phyloP scores from a whole-genome alignment of 1,140 invertebrate species.

The Drosophila punjabiensis region DNA sequence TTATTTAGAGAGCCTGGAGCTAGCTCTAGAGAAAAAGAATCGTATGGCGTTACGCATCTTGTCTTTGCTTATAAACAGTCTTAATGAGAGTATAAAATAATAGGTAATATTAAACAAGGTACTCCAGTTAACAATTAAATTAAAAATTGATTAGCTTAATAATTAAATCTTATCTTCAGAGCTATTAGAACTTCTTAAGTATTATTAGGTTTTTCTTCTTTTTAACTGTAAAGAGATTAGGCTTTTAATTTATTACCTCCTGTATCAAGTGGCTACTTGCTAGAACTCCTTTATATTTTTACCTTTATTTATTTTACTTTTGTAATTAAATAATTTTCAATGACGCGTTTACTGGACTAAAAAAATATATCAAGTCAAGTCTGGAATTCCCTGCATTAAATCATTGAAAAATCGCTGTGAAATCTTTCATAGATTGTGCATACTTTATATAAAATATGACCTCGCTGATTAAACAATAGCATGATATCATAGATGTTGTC shows the following conservation, averaged over 20 bases:
- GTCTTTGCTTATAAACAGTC: neutral
- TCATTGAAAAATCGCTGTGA: neutral
- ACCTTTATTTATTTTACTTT: neutral
- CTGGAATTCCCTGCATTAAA: neutral
- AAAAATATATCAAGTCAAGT: neutral
- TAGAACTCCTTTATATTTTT: neutral
- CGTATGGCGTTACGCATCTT: neutral
- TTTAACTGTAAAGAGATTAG: neutral
- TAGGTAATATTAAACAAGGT: neutral
- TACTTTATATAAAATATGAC: constrained; percentile 1
- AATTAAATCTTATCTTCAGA: neutral
- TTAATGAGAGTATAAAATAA: neutral
- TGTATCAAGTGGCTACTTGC: neutral
- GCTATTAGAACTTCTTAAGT: neutral
- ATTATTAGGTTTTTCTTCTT: neutral
- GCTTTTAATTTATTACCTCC: neutral
- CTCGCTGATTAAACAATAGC: neutral
- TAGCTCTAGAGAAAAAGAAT: neutral
- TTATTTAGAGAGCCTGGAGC: neutral
- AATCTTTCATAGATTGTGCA: neutral
- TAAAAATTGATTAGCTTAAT: neutral
- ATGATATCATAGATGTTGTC: constrained; percentile 19
- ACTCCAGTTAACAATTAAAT: neutral
- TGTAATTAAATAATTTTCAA: neutral
- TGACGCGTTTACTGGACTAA: constrained; percentile 4